These are phyloP conservation scores for Temnopleurus reevesii DNA, from an alignment of 53 echinoderm and acorn worm species.

Conservation along the genomic window DNA sequence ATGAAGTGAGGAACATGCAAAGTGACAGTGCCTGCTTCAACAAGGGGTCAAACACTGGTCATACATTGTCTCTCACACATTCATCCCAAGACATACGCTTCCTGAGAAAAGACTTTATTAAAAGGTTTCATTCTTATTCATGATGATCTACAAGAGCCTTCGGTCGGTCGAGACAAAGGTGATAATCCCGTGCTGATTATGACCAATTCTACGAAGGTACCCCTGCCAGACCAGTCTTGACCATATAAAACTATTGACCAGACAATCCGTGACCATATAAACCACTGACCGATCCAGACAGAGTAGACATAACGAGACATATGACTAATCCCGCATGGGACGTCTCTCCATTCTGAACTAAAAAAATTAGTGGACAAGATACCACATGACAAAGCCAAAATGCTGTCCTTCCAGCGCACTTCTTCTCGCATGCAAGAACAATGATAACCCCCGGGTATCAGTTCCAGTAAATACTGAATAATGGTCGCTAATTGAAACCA, in stretches of 20 bases:
- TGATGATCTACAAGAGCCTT: neutral
- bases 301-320: neutral
- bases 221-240: too few relatives aligned
- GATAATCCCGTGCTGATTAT: neutral
- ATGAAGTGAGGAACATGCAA: neutral
- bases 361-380: neutral
- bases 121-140: neutral
- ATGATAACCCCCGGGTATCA: too few relatives aligned
- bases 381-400: too few relatives aligned
- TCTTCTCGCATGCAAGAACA: neutral
- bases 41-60: neutral
- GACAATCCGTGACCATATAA: conserved; percentile 5
- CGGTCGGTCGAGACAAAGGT: neutral
- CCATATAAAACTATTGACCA: too few relatives aligned
- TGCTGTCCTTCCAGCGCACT: neutral
- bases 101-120: neutral
- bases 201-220: neutral
- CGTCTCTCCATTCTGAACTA: neutral
- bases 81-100: neutral
- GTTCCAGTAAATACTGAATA: too few relatives aligned
- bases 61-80: neutral
- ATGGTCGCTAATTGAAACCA: too few relatives aligned
- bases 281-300: neutral
- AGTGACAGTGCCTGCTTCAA: neutral
- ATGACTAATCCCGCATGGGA: neutral